Conservation (phyloP, 2,113 vertebrate genomes). For the Bufo bufo region DNA sequence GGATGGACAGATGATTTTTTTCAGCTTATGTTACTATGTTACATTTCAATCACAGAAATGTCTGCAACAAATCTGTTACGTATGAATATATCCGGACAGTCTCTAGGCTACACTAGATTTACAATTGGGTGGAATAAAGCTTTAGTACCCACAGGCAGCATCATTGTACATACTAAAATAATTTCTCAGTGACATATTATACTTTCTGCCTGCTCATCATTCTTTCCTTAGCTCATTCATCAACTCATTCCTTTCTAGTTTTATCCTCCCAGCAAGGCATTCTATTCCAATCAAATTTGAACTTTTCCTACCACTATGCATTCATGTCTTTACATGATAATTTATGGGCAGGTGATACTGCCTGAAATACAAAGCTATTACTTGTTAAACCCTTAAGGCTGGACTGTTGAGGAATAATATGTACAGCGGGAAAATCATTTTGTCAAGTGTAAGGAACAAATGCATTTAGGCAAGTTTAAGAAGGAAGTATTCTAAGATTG, state of each 20-base stretch:
- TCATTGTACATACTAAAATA: no score
- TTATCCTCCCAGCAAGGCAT: background rate
- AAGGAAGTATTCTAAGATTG: conserved; percentile 64
- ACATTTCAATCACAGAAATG: no score
- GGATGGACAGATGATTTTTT: no score
- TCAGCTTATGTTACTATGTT: no score
- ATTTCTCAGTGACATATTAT: no score
- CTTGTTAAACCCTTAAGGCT: conserved; percentile 8
- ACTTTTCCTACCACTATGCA: background rate
- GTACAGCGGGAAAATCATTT: background rate
- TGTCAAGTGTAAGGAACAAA: background rate
- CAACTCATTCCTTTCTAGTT: background rate
- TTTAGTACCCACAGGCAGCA: no score
- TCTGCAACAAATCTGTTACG: no score
- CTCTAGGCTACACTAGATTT: no score
- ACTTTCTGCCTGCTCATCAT: background rate
- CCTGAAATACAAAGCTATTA: background rate
- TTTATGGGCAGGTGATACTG: conserved; percentile 5
- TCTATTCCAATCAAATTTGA: background rate
- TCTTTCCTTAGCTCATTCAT: background rate
- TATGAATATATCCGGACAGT: no score
- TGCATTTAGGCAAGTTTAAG: conserved; percentile 43
- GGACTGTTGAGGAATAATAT: conserved; percentile 3
- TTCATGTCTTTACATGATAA: conserved; percentile 25
- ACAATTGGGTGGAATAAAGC: no score